Percentiles rank a stretch among this genome's conserved stretches.
Evolutionary conservation across 2,113 vertebrate species (phyloP).

Genomic region (Ailuropoda melanoleuca): DNA sequence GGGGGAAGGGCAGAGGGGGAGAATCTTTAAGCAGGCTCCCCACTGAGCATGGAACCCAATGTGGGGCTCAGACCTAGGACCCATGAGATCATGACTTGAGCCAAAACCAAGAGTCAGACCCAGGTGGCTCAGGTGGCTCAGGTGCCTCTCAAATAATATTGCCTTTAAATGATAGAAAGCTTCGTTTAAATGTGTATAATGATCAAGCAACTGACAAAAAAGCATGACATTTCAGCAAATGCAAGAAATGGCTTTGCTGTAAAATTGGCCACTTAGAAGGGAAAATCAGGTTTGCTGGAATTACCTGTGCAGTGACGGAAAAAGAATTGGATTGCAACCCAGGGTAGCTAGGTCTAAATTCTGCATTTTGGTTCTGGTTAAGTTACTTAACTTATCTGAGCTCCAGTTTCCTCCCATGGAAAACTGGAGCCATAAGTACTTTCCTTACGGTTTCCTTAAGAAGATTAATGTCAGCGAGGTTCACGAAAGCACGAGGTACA

Average conservation of each 20-base stretch:
- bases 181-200: not conserved
- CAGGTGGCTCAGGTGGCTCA: not conserved
- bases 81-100: not conserved
- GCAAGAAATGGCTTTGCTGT: not conserved
- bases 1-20: not conserved
- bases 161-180: not conserved
- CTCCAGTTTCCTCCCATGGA: not conserved
- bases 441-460: conserved; percentile 12
- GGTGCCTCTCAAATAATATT: not conserved
- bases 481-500: not conserved
- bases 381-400: not conserved
- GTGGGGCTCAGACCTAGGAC: not conserved
- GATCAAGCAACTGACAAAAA: not conserved
- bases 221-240: not conserved
- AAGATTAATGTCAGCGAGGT: not conserved
- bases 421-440: not conserved
- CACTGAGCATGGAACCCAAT: not conserved
- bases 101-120: not conserved
- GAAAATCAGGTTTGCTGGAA: not conserved
- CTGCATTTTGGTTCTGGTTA: conserved; percentile 7
- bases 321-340: not conserved
- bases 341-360: not conserved
- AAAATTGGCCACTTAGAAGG: not conserved
- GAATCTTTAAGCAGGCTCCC: not conserved
- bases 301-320: not conserved